Base-by-base conservation (phyloP, 2,888 invertebrate genomes). In the Alentia gelatinosa region DNA sequence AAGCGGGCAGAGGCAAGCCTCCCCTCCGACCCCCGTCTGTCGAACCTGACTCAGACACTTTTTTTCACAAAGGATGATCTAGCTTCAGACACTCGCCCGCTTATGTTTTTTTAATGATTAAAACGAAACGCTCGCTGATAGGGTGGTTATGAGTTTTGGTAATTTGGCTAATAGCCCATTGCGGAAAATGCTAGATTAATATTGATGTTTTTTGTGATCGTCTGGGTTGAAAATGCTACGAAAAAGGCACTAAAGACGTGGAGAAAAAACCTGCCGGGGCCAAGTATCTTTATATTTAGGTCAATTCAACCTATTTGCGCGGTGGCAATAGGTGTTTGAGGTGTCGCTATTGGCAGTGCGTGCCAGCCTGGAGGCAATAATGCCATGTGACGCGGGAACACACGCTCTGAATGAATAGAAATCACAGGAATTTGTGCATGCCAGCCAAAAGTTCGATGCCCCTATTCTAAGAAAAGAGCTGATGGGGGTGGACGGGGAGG, bases 261-360 rank as follows among this genome's bases (percentile, higher is more conserved):
- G 19, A 12, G 56, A 19, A 12, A 56, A n/a, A 56, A 19, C 19
- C 47, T 19, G 5, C 56, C 3, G 19, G 56, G 56, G 56, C 19
- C 56, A 56, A 56, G 56, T 56, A 56, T 56, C 56, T 56, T 56
- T 56, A 56, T 56, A 56, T 56, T 56, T 56, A 56, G 56, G 56
- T 56, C 56, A 56, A 56, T 56, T 56, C 56, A n/a, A n/a, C 56
- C 56, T 56, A 56, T 56, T 56, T 56, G 56, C 56, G 23, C 56
- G 56, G 56, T 56, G n/a, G n/a, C 19, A 56, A 56, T 9, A 56
- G 56, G 56, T 56, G 56, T 56, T 56, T 56, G 56, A 4, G 19
- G 56, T 56, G 56, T 19, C 23, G 19, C 56, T 56, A n/a, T 3
- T 56, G 3, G 56, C 19, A 12, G 56, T 19, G 56, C 56, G 56